A percentile compares a stretch with the other conserved stretches of the same genome.
These are phyloP conservation scores for Stigmatopora nigra DNA, from an alignment of 2,113 vertebrate genomes.

Conservation along the genomic window DNA sequence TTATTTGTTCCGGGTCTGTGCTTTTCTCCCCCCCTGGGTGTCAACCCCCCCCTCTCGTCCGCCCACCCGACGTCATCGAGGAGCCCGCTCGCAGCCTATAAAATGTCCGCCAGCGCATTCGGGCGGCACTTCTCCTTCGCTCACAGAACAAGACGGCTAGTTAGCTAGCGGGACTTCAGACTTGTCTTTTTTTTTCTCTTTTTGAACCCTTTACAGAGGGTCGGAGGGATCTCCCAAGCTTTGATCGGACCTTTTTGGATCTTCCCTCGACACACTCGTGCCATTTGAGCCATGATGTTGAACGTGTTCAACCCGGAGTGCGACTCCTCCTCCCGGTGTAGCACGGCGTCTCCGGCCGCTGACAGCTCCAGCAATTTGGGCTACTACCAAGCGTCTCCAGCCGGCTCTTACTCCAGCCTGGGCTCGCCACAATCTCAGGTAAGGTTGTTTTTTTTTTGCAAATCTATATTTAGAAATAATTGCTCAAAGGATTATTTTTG, in stretches of 20 bases:
- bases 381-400: constrained; percentile 76
- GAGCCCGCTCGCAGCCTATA: constrained; percentile 24
- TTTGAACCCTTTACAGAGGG: no score
- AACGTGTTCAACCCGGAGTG: constrained; percentile 81
- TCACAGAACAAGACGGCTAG: background rate
- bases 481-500: no score
- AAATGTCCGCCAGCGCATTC: background rate
- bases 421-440: constrained; percentile 85
- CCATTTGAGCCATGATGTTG: constrained; percentile 75
- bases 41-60: background rate
- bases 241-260: constrained; percentile 19
- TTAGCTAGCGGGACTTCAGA: background rate
- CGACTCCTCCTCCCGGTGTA: constrained; percentile 90
- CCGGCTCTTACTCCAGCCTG: constrained; percentile 84
- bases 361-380: constrained; percentile 67
- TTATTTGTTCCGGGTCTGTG: constrained; percentile 26
- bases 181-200: background rate
- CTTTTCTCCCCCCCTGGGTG: constrained; percentile 6
- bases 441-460: constrained; percentile 30
- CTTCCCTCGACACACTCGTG: constrained; percentile 4
- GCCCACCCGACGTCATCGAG: constrained; percentile 44
- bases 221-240: constrained; percentile 28
- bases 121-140: constrained; percentile 31
- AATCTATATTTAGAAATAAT: background rate
- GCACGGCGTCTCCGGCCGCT: constrained; percentile 84